Percentiles rank a stretch among this genome's conserved stretches.
Conservation (phyloP, 2,797 vertebrate species). For the Neosilurus mollespiculum region DNA sequence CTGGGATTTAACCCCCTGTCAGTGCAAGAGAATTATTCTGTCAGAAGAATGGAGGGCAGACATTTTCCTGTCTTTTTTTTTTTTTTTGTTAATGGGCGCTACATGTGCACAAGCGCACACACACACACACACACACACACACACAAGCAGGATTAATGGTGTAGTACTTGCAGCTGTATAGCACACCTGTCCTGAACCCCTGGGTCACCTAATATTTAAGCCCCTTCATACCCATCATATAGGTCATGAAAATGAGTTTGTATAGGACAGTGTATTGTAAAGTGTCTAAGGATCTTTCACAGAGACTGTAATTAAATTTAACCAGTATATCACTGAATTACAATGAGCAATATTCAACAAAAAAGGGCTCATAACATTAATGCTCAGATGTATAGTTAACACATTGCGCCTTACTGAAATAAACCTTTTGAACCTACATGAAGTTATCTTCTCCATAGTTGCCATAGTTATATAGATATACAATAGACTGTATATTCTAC, state of each 20-base stretch:
- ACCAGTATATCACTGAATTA: background rate
- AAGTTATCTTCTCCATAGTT: background rate
- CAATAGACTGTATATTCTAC: background rate
- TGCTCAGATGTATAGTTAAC: background rate
- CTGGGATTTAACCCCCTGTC: conserved; percentile 49
- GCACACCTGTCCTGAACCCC: conserved; percentile 19
- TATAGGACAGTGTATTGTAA: conserved; percentile 4
- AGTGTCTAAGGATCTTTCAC: background rate
- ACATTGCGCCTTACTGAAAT: no score
- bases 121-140: background rate
- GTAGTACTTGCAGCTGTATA: conserved; percentile 25
- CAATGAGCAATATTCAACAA: background rate
- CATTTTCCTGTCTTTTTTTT: conserved; percentile 13
- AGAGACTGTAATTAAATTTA: conserved; percentile 7
- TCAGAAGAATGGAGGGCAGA: conserved; percentile 38
- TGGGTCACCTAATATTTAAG: conserved; percentile 27
- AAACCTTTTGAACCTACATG: background rate
- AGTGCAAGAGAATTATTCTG: conserved; percentile 40
- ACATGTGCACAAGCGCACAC: conserved; percentile 1
- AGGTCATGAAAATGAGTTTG: background rate
- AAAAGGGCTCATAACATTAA: background rate
- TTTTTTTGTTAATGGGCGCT: conserved; percentile 23
- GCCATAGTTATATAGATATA: no score
- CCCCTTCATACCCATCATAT: conserved; percentile 2
- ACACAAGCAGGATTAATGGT: conserved; percentile 22